Evolutionary conservation across 2,113 vertebrate species (phyloP).

Genomic region (Phrynocephalus versicolor): DNA sequence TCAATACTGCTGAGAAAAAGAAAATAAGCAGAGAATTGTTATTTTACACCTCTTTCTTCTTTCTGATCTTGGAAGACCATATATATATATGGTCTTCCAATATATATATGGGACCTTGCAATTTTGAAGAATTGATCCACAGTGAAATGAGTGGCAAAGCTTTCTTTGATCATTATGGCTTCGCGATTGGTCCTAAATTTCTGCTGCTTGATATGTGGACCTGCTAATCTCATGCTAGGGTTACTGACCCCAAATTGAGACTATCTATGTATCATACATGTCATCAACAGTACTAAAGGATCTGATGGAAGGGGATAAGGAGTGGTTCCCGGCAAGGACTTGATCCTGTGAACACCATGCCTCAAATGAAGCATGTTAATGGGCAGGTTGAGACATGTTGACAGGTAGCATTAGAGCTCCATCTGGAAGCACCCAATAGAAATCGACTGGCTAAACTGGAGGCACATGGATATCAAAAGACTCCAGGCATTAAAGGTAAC

Average conservation of each 20-base stretch:
- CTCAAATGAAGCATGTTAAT: not conserved
- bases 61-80: conserved; percentile 5
- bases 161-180: not conserved
- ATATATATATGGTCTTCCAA: no score
- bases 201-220: not conserved
- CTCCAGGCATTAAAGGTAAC: not conserved
- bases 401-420: not conserved
- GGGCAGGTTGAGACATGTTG: not conserved
- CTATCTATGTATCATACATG: not conserved
- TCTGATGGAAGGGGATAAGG: not conserved
- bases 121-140: not conserved
- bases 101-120: not conserved
- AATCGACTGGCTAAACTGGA: not conserved
- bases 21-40: not conserved
- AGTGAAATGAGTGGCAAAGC: not conserved
- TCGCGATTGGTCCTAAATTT: not conserved
- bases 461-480: not conserved
- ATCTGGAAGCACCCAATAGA: not conserved
- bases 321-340: not conserved
- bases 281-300: not conserved
- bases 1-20: not conserved
- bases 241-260: not conserved
- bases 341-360: not conserved
- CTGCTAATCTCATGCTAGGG: not conserved
- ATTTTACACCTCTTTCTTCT: not conserved